Conservation (phyloP, 64 coral and sea anemone genomes). For the Astreopora myriophthalma region DNA sequence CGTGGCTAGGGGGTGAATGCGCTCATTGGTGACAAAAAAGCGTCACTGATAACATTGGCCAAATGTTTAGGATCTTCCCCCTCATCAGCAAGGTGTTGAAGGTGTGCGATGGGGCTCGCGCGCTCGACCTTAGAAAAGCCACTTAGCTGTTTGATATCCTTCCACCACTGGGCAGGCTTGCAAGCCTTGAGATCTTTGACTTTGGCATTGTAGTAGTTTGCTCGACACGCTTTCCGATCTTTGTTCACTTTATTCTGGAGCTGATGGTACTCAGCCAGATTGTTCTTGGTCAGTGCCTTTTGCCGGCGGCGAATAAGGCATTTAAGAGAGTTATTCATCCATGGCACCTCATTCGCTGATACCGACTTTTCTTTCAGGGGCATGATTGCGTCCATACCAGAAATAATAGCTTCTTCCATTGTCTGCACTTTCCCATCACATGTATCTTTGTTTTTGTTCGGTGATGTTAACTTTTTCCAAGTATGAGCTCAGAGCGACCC, state of each 20-base stretch:
- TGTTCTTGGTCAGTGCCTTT: conserved; percentile 31
- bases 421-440: too few species aligned
- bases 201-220: conserved; percentile 43
- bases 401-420: too few species aligned
- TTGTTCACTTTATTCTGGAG: conserved; percentile 50
- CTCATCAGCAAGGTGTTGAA: too few species aligned
- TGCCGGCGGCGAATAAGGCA: conserved; percentile 47
- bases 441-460: conserved; percentile 6
- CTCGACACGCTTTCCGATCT: conserved; percentile 21
- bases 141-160: too few species aligned
- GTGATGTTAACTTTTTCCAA: conserved; percentile 40
- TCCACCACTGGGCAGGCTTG: too few species aligned
- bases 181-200: conserved; percentile 45
- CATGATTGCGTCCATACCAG: neutral
- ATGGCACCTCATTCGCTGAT: conserved; percentile 37
- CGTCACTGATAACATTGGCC: too few species aligned
- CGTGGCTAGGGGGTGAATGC: neutral
- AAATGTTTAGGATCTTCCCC: too few species aligned
- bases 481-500: neutral
- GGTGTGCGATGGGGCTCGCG: too few species aligned
- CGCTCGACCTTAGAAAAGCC: too few species aligned
- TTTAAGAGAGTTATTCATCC: conserved; percentile 58
- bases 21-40: too few species aligned
- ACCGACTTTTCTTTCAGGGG: conserved; percentile 15
- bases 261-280: conserved; percentile 42